Evolutionary conservation across 2,113 vertebrate genomes (phyloP).

Genomic region (Leuciscus idus): DNA sequence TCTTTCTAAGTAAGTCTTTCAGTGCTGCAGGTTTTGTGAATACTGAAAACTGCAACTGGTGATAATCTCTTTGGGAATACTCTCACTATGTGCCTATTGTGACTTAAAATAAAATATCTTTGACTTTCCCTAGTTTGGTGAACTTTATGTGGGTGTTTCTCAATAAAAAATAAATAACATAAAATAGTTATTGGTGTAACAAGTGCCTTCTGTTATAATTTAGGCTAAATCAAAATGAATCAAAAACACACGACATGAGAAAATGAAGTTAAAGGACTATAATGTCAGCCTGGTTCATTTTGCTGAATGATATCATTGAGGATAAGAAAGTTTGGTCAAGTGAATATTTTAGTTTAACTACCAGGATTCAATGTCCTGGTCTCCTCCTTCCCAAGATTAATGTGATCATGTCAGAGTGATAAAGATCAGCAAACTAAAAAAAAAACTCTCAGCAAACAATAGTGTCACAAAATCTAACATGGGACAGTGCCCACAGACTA

Average conservation of each 20-base stretch:
- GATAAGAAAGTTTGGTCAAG: no score
- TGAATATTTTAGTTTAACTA: background rate
- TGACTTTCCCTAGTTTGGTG: background rate
- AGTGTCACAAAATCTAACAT: background rate
- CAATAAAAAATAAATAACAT: background rate
- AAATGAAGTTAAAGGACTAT: background rate
- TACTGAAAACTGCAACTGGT: background rate
- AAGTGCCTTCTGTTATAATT: background rate
- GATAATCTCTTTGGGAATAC: background rate
- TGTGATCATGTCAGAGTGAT: background rate
- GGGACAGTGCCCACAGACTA: background rate
- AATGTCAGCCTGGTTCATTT: no score
- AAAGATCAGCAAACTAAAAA: no score
- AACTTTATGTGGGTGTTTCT: background rate
- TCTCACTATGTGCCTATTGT: background rate
- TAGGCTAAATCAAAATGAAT: background rate
- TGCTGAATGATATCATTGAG: no score
- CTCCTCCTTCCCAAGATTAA: background rate
- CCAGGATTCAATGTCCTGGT: conserved; percentile 43
- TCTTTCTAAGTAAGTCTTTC: background rate
- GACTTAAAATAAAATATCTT: background rate
- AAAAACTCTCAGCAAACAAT: background rate
- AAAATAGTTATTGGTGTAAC: background rate
- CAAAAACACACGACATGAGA: background rate
- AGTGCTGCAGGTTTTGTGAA: background rate